phyloP scores from a whole-genome alignment of 2,888 invertebrate species.

The Ryuthela nishihirai region DNA sequence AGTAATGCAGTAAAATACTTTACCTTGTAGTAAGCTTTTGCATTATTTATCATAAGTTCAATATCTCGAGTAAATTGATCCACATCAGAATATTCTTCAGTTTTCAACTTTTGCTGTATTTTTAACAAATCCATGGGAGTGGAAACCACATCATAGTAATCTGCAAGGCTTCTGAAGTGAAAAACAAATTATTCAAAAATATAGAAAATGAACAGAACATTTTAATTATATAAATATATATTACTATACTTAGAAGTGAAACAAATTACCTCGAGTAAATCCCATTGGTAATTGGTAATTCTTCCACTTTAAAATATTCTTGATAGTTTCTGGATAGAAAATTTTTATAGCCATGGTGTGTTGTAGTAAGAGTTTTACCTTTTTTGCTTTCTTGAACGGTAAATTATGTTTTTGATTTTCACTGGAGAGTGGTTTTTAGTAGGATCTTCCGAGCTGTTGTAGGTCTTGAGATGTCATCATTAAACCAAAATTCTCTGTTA shows the following conservation, averaged over 20 bases:
- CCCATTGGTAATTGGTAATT: no score
- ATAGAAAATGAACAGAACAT: neutral
- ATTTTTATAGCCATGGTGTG: no score
- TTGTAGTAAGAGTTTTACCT: no score
- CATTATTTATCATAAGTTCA: slow-evolving; percentile 86
- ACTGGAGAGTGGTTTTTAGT: no score
- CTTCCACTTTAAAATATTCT: neutral
- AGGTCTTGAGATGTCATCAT: no score
- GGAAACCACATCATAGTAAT: slow-evolving; percentile 67
- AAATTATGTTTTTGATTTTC: neutral
- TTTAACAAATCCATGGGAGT: slow-evolving; percentile 93
- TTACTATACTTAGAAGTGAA: neutral
- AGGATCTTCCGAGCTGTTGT: no score
- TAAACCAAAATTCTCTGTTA: no score
- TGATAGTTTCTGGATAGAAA: no score
- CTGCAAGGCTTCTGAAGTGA: slow-evolving; percentile 44
- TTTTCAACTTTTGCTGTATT: slow-evolving; percentile 95
- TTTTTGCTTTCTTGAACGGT: neutral
- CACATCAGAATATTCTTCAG: slow-evolving; percentile 91
- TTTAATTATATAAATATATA: neutral
- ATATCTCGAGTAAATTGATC: slow-evolving; percentile 88
- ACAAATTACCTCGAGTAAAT: neutral
- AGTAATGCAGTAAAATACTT: no score
- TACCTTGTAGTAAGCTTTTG: slow-evolving; percentile 88
- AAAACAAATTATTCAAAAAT: neutral